Conservation (phyloP, 2,113 vertebrate species). For the Mesembrinibis cayennensis region DNA sequence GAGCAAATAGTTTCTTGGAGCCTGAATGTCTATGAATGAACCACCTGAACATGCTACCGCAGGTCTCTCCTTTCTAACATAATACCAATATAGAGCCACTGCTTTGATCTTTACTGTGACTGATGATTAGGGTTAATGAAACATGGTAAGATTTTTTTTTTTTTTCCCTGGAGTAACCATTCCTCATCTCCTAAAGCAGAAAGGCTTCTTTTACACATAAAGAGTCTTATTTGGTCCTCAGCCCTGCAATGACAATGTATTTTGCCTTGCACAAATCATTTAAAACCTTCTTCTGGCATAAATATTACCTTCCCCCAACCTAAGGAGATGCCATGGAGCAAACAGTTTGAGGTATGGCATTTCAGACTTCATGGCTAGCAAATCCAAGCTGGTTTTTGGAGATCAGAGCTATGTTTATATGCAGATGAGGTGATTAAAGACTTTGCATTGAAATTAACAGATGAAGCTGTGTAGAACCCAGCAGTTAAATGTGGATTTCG, state of each 20-base stretch:
- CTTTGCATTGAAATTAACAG: background rate
- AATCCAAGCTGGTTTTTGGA: background rate
- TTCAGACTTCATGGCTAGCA: background rate
- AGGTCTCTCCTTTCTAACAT: background rate
- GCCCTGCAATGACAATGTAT: background rate
- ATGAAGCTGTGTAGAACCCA: background rate
- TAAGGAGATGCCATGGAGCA: background rate
- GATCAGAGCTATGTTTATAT: background rate
- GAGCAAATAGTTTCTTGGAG: background rate
- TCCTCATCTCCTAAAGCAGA: background rate
- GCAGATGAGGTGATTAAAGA: background rate
- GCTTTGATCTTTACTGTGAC: background rate
- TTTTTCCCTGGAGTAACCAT: background rate
- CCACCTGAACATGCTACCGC: background rate
- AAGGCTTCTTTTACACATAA: background rate
- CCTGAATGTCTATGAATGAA: background rate
- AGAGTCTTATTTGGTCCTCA: background rate
- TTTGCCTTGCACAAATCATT: background rate
- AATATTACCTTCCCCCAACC: background rate
- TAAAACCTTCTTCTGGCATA: background rate
- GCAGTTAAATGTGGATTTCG: background rate
- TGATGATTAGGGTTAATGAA: background rate
- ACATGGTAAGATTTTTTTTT: background rate
- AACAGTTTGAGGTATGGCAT: background rate
- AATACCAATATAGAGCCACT: background rate